These are phyloP conservation scores for Gobius niger DNA, from an alignment of 2,113 vertebrate genomes.

Conservation along the genomic window DNA sequence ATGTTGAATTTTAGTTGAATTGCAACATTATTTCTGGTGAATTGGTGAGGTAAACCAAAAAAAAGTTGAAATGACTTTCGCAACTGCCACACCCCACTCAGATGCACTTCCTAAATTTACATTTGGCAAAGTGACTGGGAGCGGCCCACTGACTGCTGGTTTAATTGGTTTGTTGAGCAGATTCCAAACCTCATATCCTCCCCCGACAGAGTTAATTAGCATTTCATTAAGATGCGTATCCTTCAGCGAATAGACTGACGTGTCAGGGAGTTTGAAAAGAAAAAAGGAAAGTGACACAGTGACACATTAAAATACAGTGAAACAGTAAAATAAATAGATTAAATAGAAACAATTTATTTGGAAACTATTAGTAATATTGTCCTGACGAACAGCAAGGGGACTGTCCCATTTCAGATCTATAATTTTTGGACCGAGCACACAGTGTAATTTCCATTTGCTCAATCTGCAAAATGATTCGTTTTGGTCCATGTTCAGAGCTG, in stretches of 20 bases:
- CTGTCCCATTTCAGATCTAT: not conserved
- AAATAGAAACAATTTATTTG: not conserved
- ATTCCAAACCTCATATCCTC: constrained; percentile 8
- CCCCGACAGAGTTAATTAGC: constrained; percentile 12
- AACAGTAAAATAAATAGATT: not conserved
- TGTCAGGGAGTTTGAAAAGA: not conserved
- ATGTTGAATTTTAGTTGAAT: too few relatives aligned
- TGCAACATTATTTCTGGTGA: not conserved
- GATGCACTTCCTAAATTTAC: constrained; percentile 1
- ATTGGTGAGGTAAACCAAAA: not conserved
- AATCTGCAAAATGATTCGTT: not conserved
- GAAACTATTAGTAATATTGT: not conserved
- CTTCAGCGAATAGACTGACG: constrained; percentile 6
- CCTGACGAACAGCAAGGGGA: not conserved
- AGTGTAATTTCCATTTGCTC: not conserved
- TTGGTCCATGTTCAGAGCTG: not conserved
- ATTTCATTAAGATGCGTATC: constrained; percentile 3
- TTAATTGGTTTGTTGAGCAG: constrained; percentile 14
- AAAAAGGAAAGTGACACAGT: not conserved
- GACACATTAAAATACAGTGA: too few relatives aligned
- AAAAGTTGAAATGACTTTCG: not conserved
- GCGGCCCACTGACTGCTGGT: constrained; percentile 4
- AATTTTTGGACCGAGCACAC: not conserved
- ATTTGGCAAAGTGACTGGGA: constrained; percentile 2
- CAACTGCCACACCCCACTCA: not conserved